These are phyloP conservation scores for Mythimna loreyi DNA, from an alignment of 2,888 invertebrate genomes.

Conservation along the genomic window DNA sequence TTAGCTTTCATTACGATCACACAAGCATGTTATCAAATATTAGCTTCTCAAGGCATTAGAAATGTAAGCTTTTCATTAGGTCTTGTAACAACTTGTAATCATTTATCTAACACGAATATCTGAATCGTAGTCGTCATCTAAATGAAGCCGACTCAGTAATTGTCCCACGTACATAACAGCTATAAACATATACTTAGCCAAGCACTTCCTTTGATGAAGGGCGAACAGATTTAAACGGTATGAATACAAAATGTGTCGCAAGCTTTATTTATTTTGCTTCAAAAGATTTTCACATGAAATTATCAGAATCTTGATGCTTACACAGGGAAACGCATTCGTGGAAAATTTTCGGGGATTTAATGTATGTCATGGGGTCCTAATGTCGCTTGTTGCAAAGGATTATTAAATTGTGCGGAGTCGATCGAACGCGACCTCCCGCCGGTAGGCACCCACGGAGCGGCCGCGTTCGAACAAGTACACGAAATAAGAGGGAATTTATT, in stretches of 20 bases:
- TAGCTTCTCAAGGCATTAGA: background rate
- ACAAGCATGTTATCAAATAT: background rate
- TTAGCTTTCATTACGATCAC: conserved; percentile 35
- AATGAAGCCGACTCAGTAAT: conserved; percentile 21
- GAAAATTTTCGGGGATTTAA: conserved; percentile 16
- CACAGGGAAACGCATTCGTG: conserved; percentile 5
- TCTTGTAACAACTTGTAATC: conserved; percentile 8
- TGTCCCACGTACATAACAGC: conserved; percentile 6
- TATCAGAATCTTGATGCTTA: conserved; percentile 15
- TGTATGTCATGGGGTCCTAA: conserved; percentile 21
- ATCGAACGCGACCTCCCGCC: conserved; percentile 27
- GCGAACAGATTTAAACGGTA: conserved; percentile 47
- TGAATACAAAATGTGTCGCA: conserved; percentile 46
- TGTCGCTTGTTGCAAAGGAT: conserved; percentile 34
- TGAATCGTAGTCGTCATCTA: conserved; percentile 11
- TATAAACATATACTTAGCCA: conserved; percentile 19
- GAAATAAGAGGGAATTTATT: conserved; percentile 53
- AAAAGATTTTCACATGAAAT: conserved; percentile 43
- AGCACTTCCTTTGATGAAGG: conserved; percentile 50
- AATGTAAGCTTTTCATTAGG: conserved; percentile 1
- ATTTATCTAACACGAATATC: conserved; percentile 6
- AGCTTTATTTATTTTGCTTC: conserved; percentile 55
- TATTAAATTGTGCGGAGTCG: conserved; percentile 39
- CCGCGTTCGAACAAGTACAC: conserved; percentile 31
- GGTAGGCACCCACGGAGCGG: conserved; percentile 31